Base-by-base conservation (phyloP, 2,888 invertebrate species). In the Idaea dimidiata region DNA sequence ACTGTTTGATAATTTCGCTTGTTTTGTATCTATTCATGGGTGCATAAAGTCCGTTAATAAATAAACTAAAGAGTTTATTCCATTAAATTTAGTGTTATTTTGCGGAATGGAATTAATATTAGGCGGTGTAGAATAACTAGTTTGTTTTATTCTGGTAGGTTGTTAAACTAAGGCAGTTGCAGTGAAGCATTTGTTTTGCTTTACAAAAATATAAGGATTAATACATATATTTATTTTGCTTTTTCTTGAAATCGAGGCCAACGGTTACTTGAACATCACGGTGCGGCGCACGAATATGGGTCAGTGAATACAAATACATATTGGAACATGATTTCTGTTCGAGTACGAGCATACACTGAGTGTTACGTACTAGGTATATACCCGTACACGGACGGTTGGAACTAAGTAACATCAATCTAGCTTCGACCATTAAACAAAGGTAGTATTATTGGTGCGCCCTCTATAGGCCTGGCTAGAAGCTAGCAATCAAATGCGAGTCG, bases 1-100 rank as follows among this genome's bases (percentile, higher is more conserved):
- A 63, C 64, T 65, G 66, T 64, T 66, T 63, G 60, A 65, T 66
- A 63, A 68, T 66, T 68, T 66, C 62, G 61, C 61, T 62, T 60
- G 63, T 67, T 65, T 60, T 58, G 58, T 62, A 58, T 67, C 65
- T 59, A 60, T 65, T 54, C 54, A 64, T 65, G 62, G 57, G 60
- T 60, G 65, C 17, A 63, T 59, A 32, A 53, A 54, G 43, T 33
- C 56, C 14, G 17, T 8, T 56, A 56, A 56, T 56, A 56, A 56
- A 56, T 56, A 56, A 8, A 56, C 56, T 43, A 56, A 18, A 10
- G 56, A 7, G 56, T 56, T 56, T 18, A 56, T 56, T 56, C 18
- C 10, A 18, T 56, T 56, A 56, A 56, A 10, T 18, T 0, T 7
- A 56, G 17, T 18, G 56, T 17, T 17, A 56, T 56, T 18, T 56